Conservation (phyloP, 2,888 invertebrate species). For the Microctonus aethiopoides region DNA sequence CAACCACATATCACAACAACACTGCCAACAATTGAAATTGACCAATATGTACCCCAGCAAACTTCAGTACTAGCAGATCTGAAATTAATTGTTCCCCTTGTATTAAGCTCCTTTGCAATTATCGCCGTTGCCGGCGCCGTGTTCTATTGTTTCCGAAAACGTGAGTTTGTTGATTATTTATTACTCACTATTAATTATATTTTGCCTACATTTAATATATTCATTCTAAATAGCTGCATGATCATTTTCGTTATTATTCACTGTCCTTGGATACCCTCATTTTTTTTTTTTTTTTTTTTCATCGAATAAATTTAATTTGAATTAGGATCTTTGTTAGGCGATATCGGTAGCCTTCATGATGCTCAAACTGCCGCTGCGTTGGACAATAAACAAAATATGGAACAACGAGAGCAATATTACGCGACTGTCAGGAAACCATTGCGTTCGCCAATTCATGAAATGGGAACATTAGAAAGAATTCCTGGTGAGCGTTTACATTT, state of each 20-base stretch:
- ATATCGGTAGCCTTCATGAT: conserved; percentile 63
- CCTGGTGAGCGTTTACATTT: conserved; percentile 60
- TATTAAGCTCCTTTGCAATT: conserved; percentile 63
- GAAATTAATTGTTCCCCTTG: conserved; percentile 62
- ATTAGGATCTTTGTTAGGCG: conserved; percentile 71
- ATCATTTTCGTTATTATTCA: not conserved
- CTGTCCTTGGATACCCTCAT: not conserved
- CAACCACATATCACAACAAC: conserved; percentile 82
- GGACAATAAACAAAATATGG: conserved; percentile 66
- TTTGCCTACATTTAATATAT: too few species aligned
- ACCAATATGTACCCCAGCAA: conserved; percentile 63
- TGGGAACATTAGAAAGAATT: conserved; percentile 69
- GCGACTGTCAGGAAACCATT: conserved; percentile 69
- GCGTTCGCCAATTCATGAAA: conserved; percentile 66
- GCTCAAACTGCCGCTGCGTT: conserved; percentile 63
- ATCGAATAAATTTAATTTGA: conserved; percentile 52
- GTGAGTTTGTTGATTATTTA: conserved; percentile 48
- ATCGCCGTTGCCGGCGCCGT: conserved; percentile 64
- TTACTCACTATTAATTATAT: not conserved
- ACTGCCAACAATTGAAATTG: conserved; percentile 60
- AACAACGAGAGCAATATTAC: conserved; percentile 70
- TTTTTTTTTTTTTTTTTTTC: conserved; percentile 34
- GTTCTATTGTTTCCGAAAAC: conserved; percentile 65
- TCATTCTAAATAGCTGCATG: not conserved
- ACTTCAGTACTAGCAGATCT: conserved; percentile 62